phyloP scores from a whole-genome alignment of 1,140 invertebrate species.

The Drosophila lacteicornis region DNA sequence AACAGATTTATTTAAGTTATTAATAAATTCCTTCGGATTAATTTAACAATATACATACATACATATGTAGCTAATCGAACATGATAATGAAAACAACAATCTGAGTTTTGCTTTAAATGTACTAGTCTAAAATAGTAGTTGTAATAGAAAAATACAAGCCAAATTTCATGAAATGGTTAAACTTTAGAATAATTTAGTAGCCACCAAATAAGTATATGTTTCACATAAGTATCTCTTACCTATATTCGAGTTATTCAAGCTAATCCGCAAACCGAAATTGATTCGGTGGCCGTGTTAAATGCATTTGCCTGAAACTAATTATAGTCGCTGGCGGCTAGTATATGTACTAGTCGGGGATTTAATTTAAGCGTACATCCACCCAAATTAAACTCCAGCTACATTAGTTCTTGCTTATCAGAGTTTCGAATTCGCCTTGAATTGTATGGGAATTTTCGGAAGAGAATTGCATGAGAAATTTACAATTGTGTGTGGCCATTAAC shows the following conservation, averaged over 20 bases:
- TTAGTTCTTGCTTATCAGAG: slow-evolving; percentile 10
- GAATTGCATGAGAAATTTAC: slow-evolving; percentile 3
- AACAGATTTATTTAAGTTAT: no score
- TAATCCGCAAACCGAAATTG: slow-evolving; percentile 63
- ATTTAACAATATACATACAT: no score
- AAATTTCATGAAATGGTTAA: no score
- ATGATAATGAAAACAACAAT: no score
- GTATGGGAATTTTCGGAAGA: slow-evolving; percentile 1
- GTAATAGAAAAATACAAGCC: no score
- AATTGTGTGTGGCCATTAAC: slow-evolving; percentile 35
- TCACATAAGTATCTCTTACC: background rate
- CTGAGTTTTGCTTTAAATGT: no score
- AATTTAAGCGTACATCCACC: background rate
- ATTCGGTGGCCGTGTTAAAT: slow-evolving; percentile 61
- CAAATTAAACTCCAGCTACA: background rate
- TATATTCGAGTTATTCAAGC: slow-evolving; percentile 11
- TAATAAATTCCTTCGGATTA: no score
- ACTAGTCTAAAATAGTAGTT: no score
- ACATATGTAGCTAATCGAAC: no score
- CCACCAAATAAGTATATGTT: background rate
- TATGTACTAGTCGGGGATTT: slow-evolving; percentile 13
- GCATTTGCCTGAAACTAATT: slow-evolving; percentile 68
- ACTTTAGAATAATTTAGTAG: background rate
- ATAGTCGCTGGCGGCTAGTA: slow-evolving; percentile 19
- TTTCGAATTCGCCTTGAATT: slow-evolving; percentile 1